Evolutionary conservation across 2,113 vertebrate species (phyloP), one percentile per base, ranked within the genome.

Genomic region (Python bivittatus): DNA sequence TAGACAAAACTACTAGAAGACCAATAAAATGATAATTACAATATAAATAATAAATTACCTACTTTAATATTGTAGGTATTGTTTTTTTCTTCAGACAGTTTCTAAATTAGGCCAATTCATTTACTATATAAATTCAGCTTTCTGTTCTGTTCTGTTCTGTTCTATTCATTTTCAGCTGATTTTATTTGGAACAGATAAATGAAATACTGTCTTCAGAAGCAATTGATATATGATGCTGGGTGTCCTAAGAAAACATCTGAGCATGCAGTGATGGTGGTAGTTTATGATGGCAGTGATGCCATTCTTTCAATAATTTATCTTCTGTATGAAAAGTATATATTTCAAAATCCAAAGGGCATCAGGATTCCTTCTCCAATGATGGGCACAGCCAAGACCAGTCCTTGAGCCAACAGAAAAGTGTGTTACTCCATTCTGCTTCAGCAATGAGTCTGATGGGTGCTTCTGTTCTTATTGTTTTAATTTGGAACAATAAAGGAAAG

Each of bases 21-120:
- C 7, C 5, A 48, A 48, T 48, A 48, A 42, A 79, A 42, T 22
- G 38, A 42, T 42, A 33, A 42, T 38, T 79, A 79, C 38, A 94
- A 86, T 52, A 86, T 83, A 94, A 94, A 93, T 91, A 95, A 96
- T 94, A 92, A 95, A 90, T 88, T 93, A 58, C 7, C 33, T 86
- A 86, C 38, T 57, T 83, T 93, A 91, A 94, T 95, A 91, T 52
- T 92, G 91, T 94, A 64, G 5, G 33, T 33, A 79, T 88, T 88
- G 1, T 44, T 61, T 64, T 86, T 88, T 64, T 17, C 38, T 52
- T 61, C 58, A n/a, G 42, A 58, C 60, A 61, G 60, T 48, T 42
- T 61, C 13, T 48, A 38, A 64, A 7, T 44, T 25, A 42, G 25
- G 7, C 58, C 88, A 61, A n/a, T 25, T 60, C 38, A 64, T 44